A percentile compares a stretch with the other conserved stretches of the same genome.
These are phyloP conservation scores for Python bivittatus DNA, from an alignment of 2,113 vertebrate species.

Conservation along the genomic window DNA sequence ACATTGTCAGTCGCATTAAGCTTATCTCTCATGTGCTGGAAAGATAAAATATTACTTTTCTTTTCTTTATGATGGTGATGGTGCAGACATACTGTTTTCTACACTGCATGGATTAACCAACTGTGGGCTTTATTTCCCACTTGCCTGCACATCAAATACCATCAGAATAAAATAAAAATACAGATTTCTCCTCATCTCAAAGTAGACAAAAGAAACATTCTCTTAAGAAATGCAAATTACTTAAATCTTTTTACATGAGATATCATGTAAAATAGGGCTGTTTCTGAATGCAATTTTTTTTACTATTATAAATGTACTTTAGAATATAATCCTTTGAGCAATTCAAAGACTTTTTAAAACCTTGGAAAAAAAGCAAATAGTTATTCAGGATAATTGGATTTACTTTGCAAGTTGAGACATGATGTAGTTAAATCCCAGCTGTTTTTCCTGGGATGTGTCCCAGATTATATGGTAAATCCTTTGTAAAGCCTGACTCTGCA, in stretches of 20 bases:
- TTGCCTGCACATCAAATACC: background rate
- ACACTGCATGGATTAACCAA: background rate
- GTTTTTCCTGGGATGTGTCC: conserved; percentile 1
- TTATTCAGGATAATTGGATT: background rate
- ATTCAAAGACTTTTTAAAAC: background rate
- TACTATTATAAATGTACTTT: background rate
- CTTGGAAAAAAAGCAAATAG: background rate
- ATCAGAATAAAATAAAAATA: background rate
- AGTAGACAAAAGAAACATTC: background rate
- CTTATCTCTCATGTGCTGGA: background rate
- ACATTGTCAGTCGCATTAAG: background rate
- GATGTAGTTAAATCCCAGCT: background rate
- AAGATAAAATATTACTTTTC: background rate
- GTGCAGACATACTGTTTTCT: too few species aligned
- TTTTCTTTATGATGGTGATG: background rate
- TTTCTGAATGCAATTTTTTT: background rate
- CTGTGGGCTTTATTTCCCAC: background rate
- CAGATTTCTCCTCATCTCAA: conserved; percentile 14
- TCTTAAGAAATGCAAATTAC: background rate
- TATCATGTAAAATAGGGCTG: background rate
- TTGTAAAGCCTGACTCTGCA: background rate
- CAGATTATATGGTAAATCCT: background rate
- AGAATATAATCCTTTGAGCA: background rate
- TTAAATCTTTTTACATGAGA: background rate
- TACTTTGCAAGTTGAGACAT: background rate